These are phyloP conservation scores for Microtus oregoni DNA, from an alignment of 2,113 vertebrate species.

Conservation along the genomic window DNA sequence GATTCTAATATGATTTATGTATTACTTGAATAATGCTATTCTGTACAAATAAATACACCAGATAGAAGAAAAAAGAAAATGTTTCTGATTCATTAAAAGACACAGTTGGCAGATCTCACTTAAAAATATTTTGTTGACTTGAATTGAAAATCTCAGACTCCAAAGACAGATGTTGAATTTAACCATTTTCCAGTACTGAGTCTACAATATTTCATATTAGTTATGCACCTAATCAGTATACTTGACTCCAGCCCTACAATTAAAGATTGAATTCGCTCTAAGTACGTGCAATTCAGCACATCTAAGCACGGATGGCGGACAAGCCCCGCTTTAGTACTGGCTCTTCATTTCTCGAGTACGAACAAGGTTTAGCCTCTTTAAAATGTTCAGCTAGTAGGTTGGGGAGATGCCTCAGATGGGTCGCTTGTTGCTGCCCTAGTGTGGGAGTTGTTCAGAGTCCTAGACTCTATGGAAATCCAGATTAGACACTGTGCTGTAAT, in stretches of 20 bases:
- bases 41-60: not conserved
- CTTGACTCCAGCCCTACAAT: not conserved
- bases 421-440: not conserved
- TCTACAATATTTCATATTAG: conserved; percentile 19
- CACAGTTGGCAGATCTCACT: not conserved
- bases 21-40: not conserved
- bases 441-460: not conserved
- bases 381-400: not conserved
- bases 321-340: not conserved
- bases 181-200: not conserved
- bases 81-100: conserved; percentile 12
- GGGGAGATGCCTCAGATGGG: not conserved
- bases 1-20: not conserved
- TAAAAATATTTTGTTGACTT: conserved; percentile 13
- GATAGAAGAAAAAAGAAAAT: not conserved
- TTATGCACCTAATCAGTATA: not conserved
- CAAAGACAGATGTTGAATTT: not conserved
- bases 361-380: not conserved
- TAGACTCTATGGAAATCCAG: not conserved
- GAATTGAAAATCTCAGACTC: not conserved
- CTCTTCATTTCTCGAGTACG: not conserved
- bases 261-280: not conserved
- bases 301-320: not conserved
- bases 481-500: too few species aligned
- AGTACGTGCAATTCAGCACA: not conserved